A percentile compares a stretch with the other conserved stretches of the same genome.
Evolutionary conservation across 2,113 vertebrate species (phyloP).

Genomic region (Tragelaphus buxtoni): DNA sequence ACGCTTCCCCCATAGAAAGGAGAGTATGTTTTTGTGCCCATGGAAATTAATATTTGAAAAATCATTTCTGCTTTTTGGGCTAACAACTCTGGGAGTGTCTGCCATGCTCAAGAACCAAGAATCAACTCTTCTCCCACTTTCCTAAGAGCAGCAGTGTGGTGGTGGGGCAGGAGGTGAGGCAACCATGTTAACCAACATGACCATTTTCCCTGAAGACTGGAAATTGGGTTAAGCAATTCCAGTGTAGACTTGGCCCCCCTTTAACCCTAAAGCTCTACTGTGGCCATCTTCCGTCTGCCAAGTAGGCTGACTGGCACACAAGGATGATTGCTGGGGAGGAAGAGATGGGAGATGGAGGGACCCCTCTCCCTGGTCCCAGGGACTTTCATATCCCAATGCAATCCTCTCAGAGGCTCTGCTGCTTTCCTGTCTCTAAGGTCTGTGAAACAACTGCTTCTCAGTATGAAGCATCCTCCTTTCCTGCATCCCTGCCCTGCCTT

Average conservation of each 20-base stretch:
- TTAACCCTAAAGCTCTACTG: background rate
- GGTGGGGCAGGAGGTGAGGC: background rate
- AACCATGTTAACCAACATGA: background rate
- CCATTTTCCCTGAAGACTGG: background rate
- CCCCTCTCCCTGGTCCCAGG: background rate
- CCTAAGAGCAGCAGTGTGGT: background rate
- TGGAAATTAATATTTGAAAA: background rate
- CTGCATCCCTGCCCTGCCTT: accelerated
- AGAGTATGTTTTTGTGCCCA: background rate
- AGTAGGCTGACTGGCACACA: background rate
- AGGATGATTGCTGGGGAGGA: background rate
- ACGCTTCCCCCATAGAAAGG: background rate
- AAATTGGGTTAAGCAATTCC: background rate
- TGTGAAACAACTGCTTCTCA: background rate
- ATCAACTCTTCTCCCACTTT: background rate
- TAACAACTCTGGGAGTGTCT: background rate
- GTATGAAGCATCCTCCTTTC: background rate
- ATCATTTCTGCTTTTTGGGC: background rate
- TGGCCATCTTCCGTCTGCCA: background rate
- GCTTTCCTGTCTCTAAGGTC: background rate
- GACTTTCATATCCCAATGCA: background rate
- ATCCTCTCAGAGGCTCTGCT: background rate
- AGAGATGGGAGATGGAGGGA: background rate
- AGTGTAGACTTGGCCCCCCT: background rate
- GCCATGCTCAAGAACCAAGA: background rate